phyloP scores from a whole-genome alignment of 1,140 invertebrate genomes.

The Drosophila lacteicornis region DNA sequence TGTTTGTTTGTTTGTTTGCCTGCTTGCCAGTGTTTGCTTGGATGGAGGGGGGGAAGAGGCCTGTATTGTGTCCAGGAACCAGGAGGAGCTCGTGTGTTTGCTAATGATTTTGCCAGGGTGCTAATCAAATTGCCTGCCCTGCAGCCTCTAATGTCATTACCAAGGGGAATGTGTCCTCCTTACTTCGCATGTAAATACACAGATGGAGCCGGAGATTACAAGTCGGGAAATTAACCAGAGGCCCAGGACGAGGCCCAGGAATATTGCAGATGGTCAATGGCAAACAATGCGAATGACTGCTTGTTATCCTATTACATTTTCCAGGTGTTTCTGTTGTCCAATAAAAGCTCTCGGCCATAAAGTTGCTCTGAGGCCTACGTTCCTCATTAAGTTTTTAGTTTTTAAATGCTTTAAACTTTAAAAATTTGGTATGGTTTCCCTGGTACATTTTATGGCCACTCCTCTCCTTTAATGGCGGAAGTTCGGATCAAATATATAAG shows the following conservation, averaged over 20 bases:
- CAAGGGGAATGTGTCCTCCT: neutral
- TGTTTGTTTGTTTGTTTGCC: conserved; percentile 51
- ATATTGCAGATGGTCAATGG: neutral
- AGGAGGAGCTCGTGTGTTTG: conserved; percentile 23
- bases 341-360: neutral
- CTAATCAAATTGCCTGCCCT: conserved; percentile 75
- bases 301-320: neutral
- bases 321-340: too few species aligned
- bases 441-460: too few species aligned
- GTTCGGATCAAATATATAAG: conserved; percentile 7
- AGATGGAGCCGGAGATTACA: conserved; percentile 7
- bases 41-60: neutral
- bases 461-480: conserved; percentile 8
- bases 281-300: too few species aligned
- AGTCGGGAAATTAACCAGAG: conserved; percentile 17
- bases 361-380: neutral
- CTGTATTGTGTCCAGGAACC: conserved; percentile 23
- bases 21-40: conserved; percentile 27
- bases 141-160: conserved; percentile 62
- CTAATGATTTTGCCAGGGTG: conserved; percentile 76
- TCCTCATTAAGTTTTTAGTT: neutral
- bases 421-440: neutral
- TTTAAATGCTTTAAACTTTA: conserved; percentile 3
- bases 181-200: conserved; percentile 16
- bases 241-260: neutral